Base-by-base conservation (phyloP, 2,113 vertebrate species). In the Dromiciops gliroides region DNA sequence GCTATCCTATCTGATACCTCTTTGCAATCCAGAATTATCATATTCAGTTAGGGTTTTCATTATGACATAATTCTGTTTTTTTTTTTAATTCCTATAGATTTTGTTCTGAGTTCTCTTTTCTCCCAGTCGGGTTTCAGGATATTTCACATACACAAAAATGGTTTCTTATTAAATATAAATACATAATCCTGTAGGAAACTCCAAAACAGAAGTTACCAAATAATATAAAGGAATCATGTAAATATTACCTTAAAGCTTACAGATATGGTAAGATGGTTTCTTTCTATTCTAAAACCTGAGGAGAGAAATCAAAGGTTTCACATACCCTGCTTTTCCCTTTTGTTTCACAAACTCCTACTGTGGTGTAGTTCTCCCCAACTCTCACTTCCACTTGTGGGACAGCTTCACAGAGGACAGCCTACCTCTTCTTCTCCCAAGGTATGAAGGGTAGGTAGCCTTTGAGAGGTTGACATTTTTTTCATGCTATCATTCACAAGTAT, bases 131-230 rank as follows among this genome's bases (percentile, higher is more conserved):
- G 67, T 92, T 51, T 67, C n/a, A 51, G 25, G 44, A 89, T 90
- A 91, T 95, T 90, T 91, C 52, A 60, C 25, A 37, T 19, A 44
- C 19, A n/a, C 90, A 93, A n/a, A 83, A 93, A 50, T 90, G 12
- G 92, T 95, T 94, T 47, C 48, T 94, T 24, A 89, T 49, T 90
- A 95, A 96, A 95, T 92, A 31, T 50, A 96, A 83, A 83, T 83
- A 44, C 48, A 22, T 89, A 93, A 93, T 37, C 48, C 48, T 48
- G 19, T 92, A 83, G 25, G 49, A 91, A 48, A 88, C 50, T 37
- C 8, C 25, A 95, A 44, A 56, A 51, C 50, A 50, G 60, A 93
- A 88, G 50, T 92, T 92, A 83, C n/a, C 89, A 49, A 51, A 75
- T 23, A 51, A 31, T 48, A 53, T 25, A 48, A 92, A 16, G 51